phyloP scores from a whole-genome alignment of 2,888 invertebrate genomes.

The Microplitis deprimator region DNA sequence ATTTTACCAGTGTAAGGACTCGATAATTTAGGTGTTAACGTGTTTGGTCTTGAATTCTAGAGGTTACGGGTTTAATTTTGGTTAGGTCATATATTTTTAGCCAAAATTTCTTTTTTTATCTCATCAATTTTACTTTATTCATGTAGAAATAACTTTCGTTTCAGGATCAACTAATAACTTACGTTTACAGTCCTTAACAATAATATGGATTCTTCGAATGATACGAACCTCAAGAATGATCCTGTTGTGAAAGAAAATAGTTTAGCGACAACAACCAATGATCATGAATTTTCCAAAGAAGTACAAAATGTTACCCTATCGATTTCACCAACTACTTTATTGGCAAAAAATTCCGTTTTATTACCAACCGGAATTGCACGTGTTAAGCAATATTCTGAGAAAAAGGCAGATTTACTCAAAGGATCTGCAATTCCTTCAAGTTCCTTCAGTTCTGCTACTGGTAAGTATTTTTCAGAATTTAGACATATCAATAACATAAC shows the following conservation, averaged over 20 bases:
- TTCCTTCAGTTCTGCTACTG: slow-evolving; percentile 66
- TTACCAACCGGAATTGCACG: slow-evolving; percentile 61
- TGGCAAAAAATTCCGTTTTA: slow-evolving; percentile 58
- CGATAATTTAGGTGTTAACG: too few relatives aligned
- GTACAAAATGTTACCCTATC: not conserved
- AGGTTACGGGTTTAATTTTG: too few relatives aligned
- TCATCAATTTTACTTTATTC: too few relatives aligned
- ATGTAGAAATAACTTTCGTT: too few relatives aligned
- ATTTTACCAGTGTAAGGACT: too few relatives aligned
- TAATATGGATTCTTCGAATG: not conserved
- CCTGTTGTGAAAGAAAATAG: not conserved
- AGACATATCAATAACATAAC: too few relatives aligned
- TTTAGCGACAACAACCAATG: not conserved
- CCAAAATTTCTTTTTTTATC: too few relatives aligned
- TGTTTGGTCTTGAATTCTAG: too few relatives aligned
- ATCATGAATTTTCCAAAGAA: not conserved
- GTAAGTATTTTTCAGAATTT: slow-evolving; percentile 48
- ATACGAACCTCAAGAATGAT: not conserved
- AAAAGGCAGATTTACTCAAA: slow-evolving; percentile 28
- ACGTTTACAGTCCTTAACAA: not conserved
- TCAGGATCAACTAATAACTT: too few relatives aligned
- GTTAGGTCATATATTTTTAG: too few relatives aligned
- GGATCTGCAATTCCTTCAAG: slow-evolving; percentile 23
- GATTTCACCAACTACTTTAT: slow-evolving; percentile 54
- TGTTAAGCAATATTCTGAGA: slow-evolving; percentile 55